phyloP scores from a whole-genome alignment of 1,140 invertebrate genomes.

The Leptinotarsa defecta region DNA sequence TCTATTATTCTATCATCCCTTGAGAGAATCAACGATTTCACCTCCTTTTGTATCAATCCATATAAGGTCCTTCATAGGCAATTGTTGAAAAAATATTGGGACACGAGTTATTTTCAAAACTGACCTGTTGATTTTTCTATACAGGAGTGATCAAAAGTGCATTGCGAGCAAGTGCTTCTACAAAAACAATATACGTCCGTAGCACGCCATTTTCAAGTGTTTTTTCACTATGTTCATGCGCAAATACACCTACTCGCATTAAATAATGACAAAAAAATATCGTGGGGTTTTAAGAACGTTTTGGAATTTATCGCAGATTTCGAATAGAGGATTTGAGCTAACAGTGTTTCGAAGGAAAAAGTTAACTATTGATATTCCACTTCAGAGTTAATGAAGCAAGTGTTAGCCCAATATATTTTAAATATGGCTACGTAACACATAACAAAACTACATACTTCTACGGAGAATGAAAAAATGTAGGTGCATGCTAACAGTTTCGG shows the following conservation, averaged over 20 bases:
- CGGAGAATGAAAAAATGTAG: slow-evolving; percentile 31
- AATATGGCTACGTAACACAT: neutral
- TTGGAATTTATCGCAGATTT: too few species aligned
- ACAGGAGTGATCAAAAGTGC: slow-evolving; percentile 30
- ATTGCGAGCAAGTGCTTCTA: slow-evolving; percentile 36
- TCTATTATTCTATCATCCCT: too few species aligned
- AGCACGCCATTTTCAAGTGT: slow-evolving; percentile 3
- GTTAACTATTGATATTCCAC: too few species aligned
- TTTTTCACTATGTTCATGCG: slow-evolving; percentile 3
- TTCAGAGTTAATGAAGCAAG: too few species aligned
- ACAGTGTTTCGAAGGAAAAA: too few species aligned
- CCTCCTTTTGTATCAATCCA: too few species aligned
- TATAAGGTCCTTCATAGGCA: too few species aligned
- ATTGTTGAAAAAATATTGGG: too few species aligned
- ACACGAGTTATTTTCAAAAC: slow-evolving; percentile 20
- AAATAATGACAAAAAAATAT: neutral
- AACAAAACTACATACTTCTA: neutral
- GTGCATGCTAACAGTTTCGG: slow-evolving; percentile 35
- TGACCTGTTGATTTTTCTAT: slow-evolving; percentile 23
- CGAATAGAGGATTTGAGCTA: too few species aligned
- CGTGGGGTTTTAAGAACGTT: too few species aligned
- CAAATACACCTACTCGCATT: neutral
- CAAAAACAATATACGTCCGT: slow-evolving; percentile 36
- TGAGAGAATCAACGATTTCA: too few species aligned
- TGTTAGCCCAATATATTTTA: too few species aligned